A percentile compares a stretch with the other conserved stretches of the same genome.
Evolutionary conservation across 2,888 invertebrate genomes (phyloP).

Genomic region (Lepidocyrtinus sp.): DNA sequence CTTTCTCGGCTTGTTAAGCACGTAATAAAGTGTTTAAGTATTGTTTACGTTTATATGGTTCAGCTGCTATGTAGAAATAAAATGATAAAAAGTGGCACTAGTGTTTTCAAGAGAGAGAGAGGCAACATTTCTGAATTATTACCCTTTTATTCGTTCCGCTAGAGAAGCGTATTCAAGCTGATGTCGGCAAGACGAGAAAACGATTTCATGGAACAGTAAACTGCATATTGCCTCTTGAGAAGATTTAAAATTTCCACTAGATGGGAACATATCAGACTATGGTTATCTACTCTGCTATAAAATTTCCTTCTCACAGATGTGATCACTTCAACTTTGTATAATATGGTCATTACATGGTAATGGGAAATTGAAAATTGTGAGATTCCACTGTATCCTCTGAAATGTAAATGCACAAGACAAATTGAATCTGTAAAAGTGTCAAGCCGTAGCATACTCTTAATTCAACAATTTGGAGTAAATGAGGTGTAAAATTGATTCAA

Average conservation of each 20-base stretch:
- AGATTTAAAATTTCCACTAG: too few relatives aligned
- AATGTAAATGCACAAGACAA: constrained; percentile 32
- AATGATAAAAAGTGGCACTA: neutral
- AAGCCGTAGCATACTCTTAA: too few relatives aligned
- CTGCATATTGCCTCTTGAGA: constrained; percentile 22
- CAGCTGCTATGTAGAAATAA: constrained; percentile 1
- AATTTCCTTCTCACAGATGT: too few relatives aligned
- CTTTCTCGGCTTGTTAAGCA: constrained; percentile 42
- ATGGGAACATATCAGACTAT: neutral
- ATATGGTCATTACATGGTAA: too few relatives aligned
- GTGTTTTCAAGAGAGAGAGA: too few relatives aligned
- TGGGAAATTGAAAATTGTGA: too few relatives aligned
- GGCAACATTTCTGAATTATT: constrained; percentile 18
- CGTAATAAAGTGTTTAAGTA: constrained; percentile 52
- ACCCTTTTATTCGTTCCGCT: constrained; percentile 38
- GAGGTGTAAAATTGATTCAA: constrained; percentile 32
- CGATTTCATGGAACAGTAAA: constrained; percentile 48
- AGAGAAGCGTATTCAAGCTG: constrained; percentile 12
- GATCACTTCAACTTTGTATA: too few relatives aligned
- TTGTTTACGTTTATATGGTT: constrained; percentile 33
- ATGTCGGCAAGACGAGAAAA: constrained; percentile 16
- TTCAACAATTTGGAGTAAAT: constrained; percentile 22
- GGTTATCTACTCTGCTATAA: too few relatives aligned
- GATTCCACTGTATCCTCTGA: too few relatives aligned
- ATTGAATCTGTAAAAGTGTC: too few relatives aligned